Evolutionary conservation across 1,140 invertebrate species (phyloP), one percentile per base, ranked within the genome.

Genomic region (Cylas formicarius): DNA sequence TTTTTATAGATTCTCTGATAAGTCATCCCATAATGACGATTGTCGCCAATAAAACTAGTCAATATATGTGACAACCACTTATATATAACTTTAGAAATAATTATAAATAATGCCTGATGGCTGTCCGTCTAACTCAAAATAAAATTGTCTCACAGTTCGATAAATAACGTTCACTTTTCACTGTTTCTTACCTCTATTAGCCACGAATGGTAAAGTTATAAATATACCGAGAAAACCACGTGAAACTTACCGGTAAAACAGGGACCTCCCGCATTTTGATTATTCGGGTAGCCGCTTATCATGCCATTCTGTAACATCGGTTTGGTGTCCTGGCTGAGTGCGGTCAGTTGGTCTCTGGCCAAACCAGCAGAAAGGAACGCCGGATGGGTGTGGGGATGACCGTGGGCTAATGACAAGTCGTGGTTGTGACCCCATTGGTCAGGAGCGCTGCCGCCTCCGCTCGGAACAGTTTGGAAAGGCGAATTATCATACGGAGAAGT

Each of bases 391-490:
- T 81, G 76, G 28, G 78, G 61, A 53, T 76, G 70, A n/a, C n/a
- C n/a, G 16, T 53, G 73, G 63, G n/a, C 63, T 13, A 47, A 19
- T n/a, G 47, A 21, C 34, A 78, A 60, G 49, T 74, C 69, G 31
- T 54, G 74, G 65, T 18, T 67, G 48, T 61, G 59, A 2, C 63
- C 59, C 73, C 66, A 73, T 59, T 66, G 68, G 54, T 68, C 72
- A 41, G 61, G 53, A 52, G 72, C 73, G 11, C 72, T 74, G 51
- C 77, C 77, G n/a, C 72, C 74, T 52, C 77, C 77, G 29, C 76
- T 81, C 10, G 87, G 86, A 56, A 91, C 89, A 40, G 84, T 82
- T 68, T 87, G 86, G 65, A 87, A 91, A 38, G 81, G 74, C 46
- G 77, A 74, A 32, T 75, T 72, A 53, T 89, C 85, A 55, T 83